Percentiles rank a stretch among this genome's conserved stretches.
Conservation (phyloP, 92 coral and sea anemone genomes). For the Palythoa grandis region DNA sequence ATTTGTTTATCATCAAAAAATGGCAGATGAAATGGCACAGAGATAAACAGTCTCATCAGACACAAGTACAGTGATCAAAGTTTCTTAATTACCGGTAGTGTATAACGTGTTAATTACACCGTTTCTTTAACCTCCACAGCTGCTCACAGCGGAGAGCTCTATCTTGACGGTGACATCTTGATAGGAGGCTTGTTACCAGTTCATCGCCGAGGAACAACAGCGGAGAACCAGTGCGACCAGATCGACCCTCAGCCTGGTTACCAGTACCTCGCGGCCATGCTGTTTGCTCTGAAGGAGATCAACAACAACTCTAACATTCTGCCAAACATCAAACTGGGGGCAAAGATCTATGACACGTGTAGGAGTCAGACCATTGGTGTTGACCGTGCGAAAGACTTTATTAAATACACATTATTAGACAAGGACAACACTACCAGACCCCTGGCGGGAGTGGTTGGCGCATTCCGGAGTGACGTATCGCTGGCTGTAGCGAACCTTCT, state of each 20-base stretch:
- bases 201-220: constrained; percentile 69
- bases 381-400: constrained; percentile 89
- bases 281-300: constrained; percentile 87
- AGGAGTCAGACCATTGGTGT: constrained; percentile 95
- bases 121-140: background rate
- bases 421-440: constrained; percentile 60
- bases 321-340: constrained; percentile 84
- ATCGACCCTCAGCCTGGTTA: constrained; percentile 90
- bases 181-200: constrained; percentile 90
- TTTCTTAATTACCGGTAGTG: no score
- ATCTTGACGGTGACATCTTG: constrained; percentile 74
- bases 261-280: constrained; percentile 93
- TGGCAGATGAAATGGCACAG: no score
- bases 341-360: constrained; percentile 89
- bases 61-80: no score
- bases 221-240: constrained; percentile 86
- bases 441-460: constrained; percentile 88
- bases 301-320: constrained; percentile 76
- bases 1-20: no score
- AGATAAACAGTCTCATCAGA: no score
- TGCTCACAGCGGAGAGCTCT: constrained; percentile 32
- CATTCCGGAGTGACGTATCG: constrained; percentile 94
- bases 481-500: constrained; percentile 92
- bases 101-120: background rate
- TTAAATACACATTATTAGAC: constrained; percentile 73